Evolutionary conservation across 2,113 vertebrate genomes (phyloP).

Genomic region (Hemiscyllium ocellatum): DNA sequence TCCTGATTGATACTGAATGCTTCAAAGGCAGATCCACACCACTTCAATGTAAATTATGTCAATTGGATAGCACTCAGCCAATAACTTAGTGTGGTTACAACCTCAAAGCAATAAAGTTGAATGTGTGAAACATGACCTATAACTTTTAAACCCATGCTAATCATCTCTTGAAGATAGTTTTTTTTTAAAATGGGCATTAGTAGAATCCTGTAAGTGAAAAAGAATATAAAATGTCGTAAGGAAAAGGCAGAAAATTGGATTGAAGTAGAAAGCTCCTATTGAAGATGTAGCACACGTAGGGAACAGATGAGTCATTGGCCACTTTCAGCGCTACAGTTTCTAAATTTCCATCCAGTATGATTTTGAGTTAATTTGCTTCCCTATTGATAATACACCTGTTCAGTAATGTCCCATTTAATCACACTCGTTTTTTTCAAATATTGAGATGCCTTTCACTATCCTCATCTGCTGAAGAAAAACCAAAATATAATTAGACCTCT

Average conservation of each 20-base stretch:
- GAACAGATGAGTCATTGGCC: not conserved
- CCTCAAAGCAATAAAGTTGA: not conserved
- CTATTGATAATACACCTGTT: not conserved
- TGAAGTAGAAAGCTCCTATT: not conserved
- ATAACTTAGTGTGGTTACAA: not conserved
- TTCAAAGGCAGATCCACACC: not conserved
- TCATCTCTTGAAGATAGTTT: not conserved
- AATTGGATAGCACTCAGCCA: not conserved
- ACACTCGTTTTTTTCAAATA: not conserved
- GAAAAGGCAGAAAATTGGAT: slow-evolving; percentile 13
- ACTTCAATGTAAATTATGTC: not conserved
- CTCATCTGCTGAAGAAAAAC: not conserved
- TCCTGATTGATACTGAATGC: not conserved
- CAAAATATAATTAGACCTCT: not conserved
- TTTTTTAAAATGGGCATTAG: not conserved
- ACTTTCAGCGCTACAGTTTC: not conserved
- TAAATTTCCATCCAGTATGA: not conserved
- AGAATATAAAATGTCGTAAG: not conserved
- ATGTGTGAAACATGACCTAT: not conserved
- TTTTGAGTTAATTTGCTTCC: not conserved
- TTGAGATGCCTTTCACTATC: not conserved
- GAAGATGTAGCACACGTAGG: not conserved
- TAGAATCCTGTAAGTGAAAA: not conserved
- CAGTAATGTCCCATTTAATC: not conserved
- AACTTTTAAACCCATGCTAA: not conserved